These are phyloP conservation scores for Teleiodes luculella DNA, from an alignment of 2,888 invertebrate genomes.

Conservation along the genomic window DNA sequence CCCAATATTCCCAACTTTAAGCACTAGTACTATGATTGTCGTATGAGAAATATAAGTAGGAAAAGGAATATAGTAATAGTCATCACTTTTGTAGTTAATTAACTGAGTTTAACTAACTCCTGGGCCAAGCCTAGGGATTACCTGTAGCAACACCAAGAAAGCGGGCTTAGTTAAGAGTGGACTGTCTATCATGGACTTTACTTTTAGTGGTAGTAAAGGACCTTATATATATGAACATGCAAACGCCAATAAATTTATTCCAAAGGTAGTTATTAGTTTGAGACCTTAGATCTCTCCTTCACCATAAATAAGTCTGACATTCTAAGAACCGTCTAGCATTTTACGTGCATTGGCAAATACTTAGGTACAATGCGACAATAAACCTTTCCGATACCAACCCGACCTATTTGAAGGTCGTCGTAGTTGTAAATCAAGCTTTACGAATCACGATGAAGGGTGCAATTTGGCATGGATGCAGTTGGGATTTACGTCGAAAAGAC, in stretches of 20 bases:
- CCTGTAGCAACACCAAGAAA: no score
- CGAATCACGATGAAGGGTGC: conserved; percentile 42
- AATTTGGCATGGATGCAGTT: conserved; percentile 43
- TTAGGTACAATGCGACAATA: conserved; percentile 73
- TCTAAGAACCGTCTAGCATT: conserved; percentile 72
- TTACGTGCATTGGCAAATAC: conserved; percentile 77
- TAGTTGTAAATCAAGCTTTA: conserved; percentile 62
- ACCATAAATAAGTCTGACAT: conserved; percentile 74
- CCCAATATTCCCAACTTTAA: no score
- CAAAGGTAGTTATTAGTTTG: conserved; percentile 31
- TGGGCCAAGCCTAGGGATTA: no score
- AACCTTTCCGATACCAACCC: conserved; percentile 54
- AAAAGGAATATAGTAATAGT: no score
- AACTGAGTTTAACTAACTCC: no score
- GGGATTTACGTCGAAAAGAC: conserved; percentile 51
- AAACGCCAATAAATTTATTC: not conserved
- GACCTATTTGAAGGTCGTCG: conserved; percentile 50
- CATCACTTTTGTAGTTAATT: no score
- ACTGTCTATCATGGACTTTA: no score
- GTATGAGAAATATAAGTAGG: no score
- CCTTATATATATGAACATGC: not conserved
- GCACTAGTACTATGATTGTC: no score
- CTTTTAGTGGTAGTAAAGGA: no score
- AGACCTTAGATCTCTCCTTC: conserved; percentile 32
- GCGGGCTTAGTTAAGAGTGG: no score